A percentile compares a stretch with the other conserved stretches of the same genome.
phyloP scores from a whole-genome alignment of 2,113 vertebrate genomes.

The Heterotilapia buettikoferi region DNA sequence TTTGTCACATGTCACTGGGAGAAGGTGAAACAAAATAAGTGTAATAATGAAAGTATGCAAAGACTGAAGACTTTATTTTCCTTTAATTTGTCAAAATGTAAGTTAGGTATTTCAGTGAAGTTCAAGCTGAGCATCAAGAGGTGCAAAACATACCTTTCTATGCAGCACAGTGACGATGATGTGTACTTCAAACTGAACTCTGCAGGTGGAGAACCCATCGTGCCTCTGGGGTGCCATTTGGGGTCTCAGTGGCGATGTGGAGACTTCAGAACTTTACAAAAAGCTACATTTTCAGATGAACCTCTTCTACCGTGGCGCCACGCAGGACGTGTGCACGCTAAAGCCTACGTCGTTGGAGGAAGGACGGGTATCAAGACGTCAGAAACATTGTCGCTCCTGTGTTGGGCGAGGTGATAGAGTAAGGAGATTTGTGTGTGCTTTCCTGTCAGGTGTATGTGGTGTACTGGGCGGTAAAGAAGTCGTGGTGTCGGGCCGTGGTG shows the following conservation, averaged over 20 bases:
- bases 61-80: not conserved
- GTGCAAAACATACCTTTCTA: not conserved
- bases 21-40: not conserved
- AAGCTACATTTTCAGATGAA: conserved; percentile 63
- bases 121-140: not conserved
- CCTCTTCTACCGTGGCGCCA: conserved; percentile 58
- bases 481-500: conserved; percentile 70
- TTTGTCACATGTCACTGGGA: not conserved
- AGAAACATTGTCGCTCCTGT: not conserved
- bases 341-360: conserved; percentile 42
- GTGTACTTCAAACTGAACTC: not conserved
- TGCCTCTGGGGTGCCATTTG: conserved; percentile 62
- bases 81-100: not conserved
- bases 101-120: not conserved
- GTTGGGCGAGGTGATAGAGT: fast-evolving
- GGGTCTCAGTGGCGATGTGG: not conserved
- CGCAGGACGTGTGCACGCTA: conserved; percentile 21
- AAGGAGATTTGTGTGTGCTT: not conserved
- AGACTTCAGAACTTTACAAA: conserved; percentile 34
- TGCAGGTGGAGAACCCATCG: conserved; percentile 66
- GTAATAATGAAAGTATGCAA: not conserved
- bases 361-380: conserved; percentile 45
- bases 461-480: conserved; percentile 52
- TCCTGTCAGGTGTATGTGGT: conserved; percentile 64
- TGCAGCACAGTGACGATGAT: fast-evolving